Evolutionary conservation across 2,797 vertebrate species (phyloP).

Genomic region (Miichthys miiuy): DNA sequence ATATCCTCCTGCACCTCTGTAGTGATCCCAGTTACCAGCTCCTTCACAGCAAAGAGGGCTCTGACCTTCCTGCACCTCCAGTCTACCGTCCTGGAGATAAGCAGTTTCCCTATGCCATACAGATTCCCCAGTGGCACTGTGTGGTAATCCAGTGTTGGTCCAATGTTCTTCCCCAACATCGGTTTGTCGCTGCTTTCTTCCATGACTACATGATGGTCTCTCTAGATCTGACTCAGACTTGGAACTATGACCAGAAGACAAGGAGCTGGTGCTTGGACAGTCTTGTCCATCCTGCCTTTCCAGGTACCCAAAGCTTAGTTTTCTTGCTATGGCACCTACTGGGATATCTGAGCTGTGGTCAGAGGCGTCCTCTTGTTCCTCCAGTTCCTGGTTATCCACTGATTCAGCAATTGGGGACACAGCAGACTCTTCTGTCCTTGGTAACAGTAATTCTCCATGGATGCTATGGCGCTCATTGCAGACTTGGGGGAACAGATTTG

Average conservation of each 20-base stretch:
- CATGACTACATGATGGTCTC: constrained; percentile 59
- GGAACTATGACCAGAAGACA: constrained; percentile 86
- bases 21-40: constrained; percentile 66
- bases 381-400: constrained; percentile 55
- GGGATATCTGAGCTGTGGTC: constrained; percentile 79
- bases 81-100: constrained; percentile 63
- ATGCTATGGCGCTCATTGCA: constrained; percentile 73
- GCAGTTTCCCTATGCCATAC: constrained; percentile 67
- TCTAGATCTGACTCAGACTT: constrained; percentile 83
- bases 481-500: constrained; percentile 69
- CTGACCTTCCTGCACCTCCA: constrained; percentile 72
- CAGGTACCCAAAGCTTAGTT: constrained; percentile 76
- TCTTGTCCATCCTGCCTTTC: constrained; percentile 80
- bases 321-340: constrained; percentile 66
- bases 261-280: constrained; percentile 82
- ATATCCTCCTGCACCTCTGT: constrained; percentile 53
- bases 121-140: constrained; percentile 34
- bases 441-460: constrained; percentile 59
- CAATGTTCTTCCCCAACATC: constrained; percentile 58
- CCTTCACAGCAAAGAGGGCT: constrained; percentile 56
- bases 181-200: constrained; percentile 43
- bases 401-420: constrained; percentile 60
- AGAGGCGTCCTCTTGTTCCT: constrained; percentile 70
- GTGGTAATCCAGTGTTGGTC: constrained; percentile 42
- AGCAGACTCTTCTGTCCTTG: constrained; percentile 41